Conservation (phyloP, 2,113 vertebrate genomes). For the Astur gentilis region DNA sequence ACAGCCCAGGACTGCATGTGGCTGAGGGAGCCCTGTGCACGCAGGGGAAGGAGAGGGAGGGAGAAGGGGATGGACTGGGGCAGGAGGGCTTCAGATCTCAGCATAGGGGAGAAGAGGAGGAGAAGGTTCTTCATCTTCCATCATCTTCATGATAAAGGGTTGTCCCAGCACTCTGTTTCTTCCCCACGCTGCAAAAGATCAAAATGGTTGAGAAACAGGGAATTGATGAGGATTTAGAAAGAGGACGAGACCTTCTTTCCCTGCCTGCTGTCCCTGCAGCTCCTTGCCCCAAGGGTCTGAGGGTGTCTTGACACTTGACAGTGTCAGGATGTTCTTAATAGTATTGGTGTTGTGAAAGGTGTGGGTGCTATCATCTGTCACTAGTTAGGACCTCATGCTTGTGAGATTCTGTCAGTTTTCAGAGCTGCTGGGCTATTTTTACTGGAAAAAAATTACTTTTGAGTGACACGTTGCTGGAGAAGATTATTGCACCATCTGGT, state of each 20-base stretch:
- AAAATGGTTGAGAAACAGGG: neutral
- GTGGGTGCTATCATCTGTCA: neutral
- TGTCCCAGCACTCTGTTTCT: neutral
- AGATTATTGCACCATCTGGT: neutral
- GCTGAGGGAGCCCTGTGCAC: neutral
- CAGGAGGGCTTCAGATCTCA: neutral
- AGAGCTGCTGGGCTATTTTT: neutral
- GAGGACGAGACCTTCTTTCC: neutral
- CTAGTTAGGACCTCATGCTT: neutral
- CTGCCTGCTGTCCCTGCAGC: neutral
- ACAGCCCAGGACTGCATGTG: neutral
- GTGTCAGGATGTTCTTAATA: neutral
- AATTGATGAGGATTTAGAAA: neutral
- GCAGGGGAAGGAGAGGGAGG: neutral
- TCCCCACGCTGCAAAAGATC: neutral
- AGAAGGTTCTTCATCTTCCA: neutral
- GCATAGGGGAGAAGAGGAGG: neutral
- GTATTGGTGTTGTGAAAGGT: neutral
- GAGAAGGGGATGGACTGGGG: neutral
- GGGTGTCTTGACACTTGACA: neutral
- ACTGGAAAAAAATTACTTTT: neutral
- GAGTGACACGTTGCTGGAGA: neutral
- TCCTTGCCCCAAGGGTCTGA: neutral
- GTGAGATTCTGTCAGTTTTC: neutral
- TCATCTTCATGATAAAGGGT: too few species aligned